phyloP scores from a whole-genome alignment of 2,113 vertebrate species.

The Mormyrus lacerda region DNA sequence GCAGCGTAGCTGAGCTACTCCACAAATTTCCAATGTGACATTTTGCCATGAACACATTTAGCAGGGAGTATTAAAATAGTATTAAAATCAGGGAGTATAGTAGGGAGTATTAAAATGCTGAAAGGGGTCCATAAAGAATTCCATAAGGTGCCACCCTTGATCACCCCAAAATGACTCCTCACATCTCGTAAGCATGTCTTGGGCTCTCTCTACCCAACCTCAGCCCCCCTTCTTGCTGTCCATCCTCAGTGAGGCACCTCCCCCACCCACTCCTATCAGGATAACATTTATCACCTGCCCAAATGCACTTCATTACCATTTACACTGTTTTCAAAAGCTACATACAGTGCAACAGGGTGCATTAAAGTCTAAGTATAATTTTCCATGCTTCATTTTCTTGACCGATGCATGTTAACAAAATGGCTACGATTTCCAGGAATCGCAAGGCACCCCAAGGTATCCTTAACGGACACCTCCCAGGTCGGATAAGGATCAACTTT shows the following conservation, averaged over 20 bases:
- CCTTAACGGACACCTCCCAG: not conserved
- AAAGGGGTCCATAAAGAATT: not conserved
- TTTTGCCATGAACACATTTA: not conserved
- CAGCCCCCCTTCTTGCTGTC: not conserved
- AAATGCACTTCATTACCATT: not conserved
- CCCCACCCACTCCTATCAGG: not conserved
- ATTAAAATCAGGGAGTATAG: not conserved
- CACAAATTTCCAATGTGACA: not conserved
- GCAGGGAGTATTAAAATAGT: not conserved
- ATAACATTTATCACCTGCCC: not conserved
- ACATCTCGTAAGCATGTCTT: not conserved
- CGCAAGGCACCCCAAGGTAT: not conserved
- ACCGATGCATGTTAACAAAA: not conserved
- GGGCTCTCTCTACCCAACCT: not conserved
- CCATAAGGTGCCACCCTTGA: not conserved
- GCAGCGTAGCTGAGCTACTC: not conserved
- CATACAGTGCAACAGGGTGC: not conserved
- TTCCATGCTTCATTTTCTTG: not conserved
- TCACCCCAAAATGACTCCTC: not conserved
- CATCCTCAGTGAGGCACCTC: not conserved
- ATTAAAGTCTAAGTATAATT: not conserved
- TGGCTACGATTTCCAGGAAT: not conserved
- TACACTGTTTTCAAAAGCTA: not conserved
- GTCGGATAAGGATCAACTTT: not conserved
- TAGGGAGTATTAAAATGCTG: not conserved